Evolutionary conservation across 2,888 invertebrate species (phyloP), one percentile per base, ranked within the genome.

Genomic region (Pristionchus exspectatus): DNA sequence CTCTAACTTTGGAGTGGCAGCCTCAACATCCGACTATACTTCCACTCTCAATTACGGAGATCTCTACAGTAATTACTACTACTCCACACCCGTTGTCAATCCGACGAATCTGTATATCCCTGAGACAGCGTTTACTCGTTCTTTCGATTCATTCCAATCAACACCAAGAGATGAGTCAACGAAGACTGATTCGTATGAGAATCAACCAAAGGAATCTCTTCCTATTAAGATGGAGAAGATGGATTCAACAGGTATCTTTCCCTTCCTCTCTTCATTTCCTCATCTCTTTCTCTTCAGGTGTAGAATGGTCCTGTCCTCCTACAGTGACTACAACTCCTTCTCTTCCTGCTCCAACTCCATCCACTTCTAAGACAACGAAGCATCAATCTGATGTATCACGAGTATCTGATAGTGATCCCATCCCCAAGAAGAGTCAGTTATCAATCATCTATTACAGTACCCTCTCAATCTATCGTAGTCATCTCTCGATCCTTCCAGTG

Each of bases 401-500:
- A 44, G 27, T n/a, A 10, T 12, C 30, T 2, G 87, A 72, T 16
- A 54, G 16, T 54, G 74, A 72, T 10, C 56, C 44, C 30, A 59
- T 88, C 12, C 87, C 87, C 5, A 88, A 88, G 74, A 88, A 88
- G 56, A 33, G 87, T 88, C 4, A 74, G 87, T 56, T 18, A 33
- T 9, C 54, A 63, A 44, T 16, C 54, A 27, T 63, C 59, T 54
- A 81, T 83, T 50, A 16, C n/a, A 18, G 18, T 27, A 56, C 3
- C n/a, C 69, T 30, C 69, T 38, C 38, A 38, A 24, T 27, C 74
- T 27, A 74, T 38, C 74, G 1, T 74, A 44, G 12, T 77, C 16
- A 21, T 30, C 9, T 85, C 54, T 54, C 4, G 9, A 0, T 50
- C 69, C 66, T 98, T 81, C 97, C 98, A 0, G 97, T 98, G 16